A percentile compares a stretch with the other conserved stretches of the same genome.
phyloP scores from a whole-genome alignment of 2,797 vertebrate species.

The Lepilemur ruficaudatus region DNA sequence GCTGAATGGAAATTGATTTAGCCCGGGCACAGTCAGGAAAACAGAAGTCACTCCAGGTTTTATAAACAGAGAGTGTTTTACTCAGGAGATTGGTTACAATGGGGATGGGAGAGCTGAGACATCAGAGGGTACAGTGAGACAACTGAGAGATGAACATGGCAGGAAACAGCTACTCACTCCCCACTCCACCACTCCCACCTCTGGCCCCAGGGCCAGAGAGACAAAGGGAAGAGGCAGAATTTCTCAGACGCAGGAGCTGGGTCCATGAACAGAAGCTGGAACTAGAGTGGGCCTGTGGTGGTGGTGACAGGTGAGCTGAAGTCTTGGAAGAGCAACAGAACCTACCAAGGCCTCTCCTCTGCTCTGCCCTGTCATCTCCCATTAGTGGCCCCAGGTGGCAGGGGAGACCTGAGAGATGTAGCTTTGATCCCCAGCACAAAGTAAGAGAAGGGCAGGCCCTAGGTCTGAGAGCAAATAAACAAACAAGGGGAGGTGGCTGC shows the following conservation, averaged over 20 bases:
- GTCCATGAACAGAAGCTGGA: not conserved
- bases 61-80: not conserved
- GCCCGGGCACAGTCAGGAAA: not conserved
- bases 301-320: not conserved
- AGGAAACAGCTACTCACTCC: not conserved
- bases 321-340: not conserved
- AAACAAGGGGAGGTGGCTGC: not conserved
- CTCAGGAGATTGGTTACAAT: not conserved
- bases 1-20: not conserved
- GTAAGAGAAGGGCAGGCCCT: not conserved
- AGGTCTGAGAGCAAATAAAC: not conserved
- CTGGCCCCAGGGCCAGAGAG: not conserved
- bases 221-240: not conserved
- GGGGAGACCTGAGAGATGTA: not conserved
- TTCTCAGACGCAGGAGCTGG: not conserved
- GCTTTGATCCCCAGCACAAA: not conserved
- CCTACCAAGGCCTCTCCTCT: not conserved
- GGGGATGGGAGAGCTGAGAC: not conserved
- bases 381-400: not conserved
- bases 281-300: not conserved
- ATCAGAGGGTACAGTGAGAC: not conserved
- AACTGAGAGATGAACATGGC: not conserved
- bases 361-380: not conserved
- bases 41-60: not conserved
- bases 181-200: not conserved